phyloP scores from a whole-genome alignment of 2,797 vertebrate genomes.

The Clamator glandarius region DNA sequence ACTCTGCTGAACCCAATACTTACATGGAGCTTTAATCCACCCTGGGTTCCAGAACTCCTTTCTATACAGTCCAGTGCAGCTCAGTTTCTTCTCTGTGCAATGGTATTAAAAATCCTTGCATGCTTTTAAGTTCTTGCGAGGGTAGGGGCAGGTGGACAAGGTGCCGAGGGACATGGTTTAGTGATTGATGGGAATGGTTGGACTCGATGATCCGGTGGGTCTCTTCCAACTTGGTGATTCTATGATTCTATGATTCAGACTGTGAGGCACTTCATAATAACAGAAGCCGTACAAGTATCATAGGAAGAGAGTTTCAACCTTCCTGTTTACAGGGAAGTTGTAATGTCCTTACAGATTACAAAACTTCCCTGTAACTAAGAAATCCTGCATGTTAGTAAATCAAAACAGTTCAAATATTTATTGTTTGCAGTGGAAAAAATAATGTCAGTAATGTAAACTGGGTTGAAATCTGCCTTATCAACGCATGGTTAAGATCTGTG shows the following conservation, averaged over 20 bases:
- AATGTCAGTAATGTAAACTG: not conserved
- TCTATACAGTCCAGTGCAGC: accelerated
- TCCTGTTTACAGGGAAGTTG: constrained; percentile 28
- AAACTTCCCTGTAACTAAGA: not conserved
- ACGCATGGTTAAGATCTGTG: not conserved
- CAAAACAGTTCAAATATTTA: not conserved
- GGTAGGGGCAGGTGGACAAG: no score
- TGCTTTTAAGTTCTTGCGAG: not conserved
- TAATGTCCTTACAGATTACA: not conserved
- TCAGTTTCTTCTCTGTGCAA: not conserved
- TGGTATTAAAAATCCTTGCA: accelerated
- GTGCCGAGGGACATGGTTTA: no score
- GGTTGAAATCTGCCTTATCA: not conserved
- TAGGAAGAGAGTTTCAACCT: not conserved
- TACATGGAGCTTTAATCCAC: not conserved
- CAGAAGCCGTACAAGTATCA: not conserved
- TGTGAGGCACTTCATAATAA: not conserved
- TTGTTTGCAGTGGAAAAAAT: not conserved
- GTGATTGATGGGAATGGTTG: no score
- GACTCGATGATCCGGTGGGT: no score
- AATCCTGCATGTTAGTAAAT: not conserved
- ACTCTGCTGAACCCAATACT: not conserved
- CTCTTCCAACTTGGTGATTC: no score
- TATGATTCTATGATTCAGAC: no score
- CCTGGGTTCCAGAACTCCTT: not conserved